Base-by-base conservation (phyloP, 1,140 invertebrate genomes). In the Megalonaias nervosa region DNA sequence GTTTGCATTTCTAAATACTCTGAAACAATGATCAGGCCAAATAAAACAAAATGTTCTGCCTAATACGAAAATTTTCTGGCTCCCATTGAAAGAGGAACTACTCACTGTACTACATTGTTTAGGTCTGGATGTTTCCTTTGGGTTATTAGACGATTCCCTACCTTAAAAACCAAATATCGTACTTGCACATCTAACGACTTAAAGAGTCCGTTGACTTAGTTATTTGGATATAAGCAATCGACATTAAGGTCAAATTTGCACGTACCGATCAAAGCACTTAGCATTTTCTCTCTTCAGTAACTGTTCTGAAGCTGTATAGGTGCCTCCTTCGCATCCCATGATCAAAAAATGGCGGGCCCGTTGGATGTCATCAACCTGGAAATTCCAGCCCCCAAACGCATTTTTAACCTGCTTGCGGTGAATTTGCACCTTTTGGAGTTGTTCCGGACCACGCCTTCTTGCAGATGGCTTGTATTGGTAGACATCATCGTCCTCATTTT, bases 291-390 rank as follows among this genome's bases (percentile, higher is more conserved):
- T 74, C 12, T 83, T 89, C n/a, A 89, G 74, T 38, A 87, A 83
- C 31, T 84, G 79, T 58, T 88, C 79, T 4, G 60, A 72, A 1
- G 77, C 75, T 38, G 56, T 73, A 79, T 91, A 89, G 61, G 86
- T 90, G 16, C 83, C 88, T 55, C 85, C 84, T 67, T 83, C 81
- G 0, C 83, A 79, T 5, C 86, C 86, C 14, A 91, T 75, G 80
- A 88, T 89, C 13, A 91, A 71, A 76, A 91, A 91, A 16, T 91
- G 85, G 26, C 87, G 84, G 23, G 91, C 72, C 15, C 86, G 84
- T 17, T 81, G 87, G 67, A 86, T 71, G 68, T 91, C 89, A 74
- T 82, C 81, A 0, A 91, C 86, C 60, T 76, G 26, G 75, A 87
- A 91, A 17, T 86, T 87, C 69, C 76, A 91, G 23, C 90, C 90